Base-by-base conservation (phyloP, 2,888 invertebrate species). In the Drosophila silvestris region DNA sequence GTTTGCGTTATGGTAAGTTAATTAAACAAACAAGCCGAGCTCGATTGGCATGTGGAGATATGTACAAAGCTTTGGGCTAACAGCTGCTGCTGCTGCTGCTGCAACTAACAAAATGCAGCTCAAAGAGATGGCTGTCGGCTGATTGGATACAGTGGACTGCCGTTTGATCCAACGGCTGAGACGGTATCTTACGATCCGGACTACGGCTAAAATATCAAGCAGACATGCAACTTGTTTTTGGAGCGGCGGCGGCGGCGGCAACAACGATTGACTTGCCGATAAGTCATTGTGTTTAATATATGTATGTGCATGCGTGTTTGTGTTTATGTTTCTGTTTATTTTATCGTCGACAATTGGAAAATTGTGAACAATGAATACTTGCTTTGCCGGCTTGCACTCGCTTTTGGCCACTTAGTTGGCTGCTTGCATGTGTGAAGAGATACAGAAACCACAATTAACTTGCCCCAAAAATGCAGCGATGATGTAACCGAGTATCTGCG, bases 321-420 rank as follows among this genome's bases (percentile, higher is more conserved):
- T 57, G 60, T 60, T 32, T 71, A 72, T 69, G 28, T 39, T 28
- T 57, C 3, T 57, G n/a, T 41, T 30, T 58, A n/a, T 58, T 85
- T 90, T 73, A 90, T 85, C 70, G 89, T 51, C 87, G 74, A 81
- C 85, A 85, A 85, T 89, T 85, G 90, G 74, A 91, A 85, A 87
- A 85, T 75, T 67, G 81, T 84, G 68, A 85, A 91, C 85, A 91
- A 89, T 91, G 91, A 75, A 90, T 72, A 89, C 68, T 62, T 65
- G 39, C 63, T 74, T 71, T 62, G 75, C 47, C 66, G 60, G 68
- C 70, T 59, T 59, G 75, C 58, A 63, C 39, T 61, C 28, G 64
- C 50, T 61, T 60, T 76, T 62, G 33, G 51, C 78, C 77, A 64
- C 51, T 59, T 62, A 47, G 26, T 47, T 47, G 47, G 16, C 22